A percentile compares a stretch with the other conserved stretches of the same genome.
Evolutionary conservation across 1,140 invertebrate genomes (phyloP).

Genomic region (Steinernema khuongi): DNA sequence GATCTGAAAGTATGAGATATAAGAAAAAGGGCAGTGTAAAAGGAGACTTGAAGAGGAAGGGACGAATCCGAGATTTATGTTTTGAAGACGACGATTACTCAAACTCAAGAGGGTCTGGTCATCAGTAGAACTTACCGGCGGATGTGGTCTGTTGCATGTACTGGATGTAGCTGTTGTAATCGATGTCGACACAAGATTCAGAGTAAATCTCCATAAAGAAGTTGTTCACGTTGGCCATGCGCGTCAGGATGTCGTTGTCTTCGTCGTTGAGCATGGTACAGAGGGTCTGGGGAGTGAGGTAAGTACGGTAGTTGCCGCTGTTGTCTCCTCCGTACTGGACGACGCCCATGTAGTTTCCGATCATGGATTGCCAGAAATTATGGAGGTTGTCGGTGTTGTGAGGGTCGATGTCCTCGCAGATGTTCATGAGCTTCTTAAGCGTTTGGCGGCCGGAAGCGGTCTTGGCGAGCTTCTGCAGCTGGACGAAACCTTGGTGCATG

Average conservation of each 20-base stretch:
- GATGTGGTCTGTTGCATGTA: conserved; percentile 24
- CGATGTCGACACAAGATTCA: conserved; percentile 34
- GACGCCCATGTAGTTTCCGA: conserved; percentile 33
- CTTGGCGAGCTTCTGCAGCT: conserved; percentile 27
- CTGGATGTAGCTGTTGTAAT: conserved; percentile 30
- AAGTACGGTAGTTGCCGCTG: conserved; percentile 16
- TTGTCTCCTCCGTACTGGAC: conserved; percentile 37
- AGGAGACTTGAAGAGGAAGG: background rate
- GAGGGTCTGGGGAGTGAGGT: conserved; percentile 19
- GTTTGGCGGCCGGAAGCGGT: conserved; percentile 26
- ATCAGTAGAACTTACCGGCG: conserved; percentile 21
- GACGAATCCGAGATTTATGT: too few relatives aligned
- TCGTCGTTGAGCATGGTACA: conserved; percentile 21
- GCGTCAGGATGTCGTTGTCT: background rate
- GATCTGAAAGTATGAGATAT: conserved; percentile 33
- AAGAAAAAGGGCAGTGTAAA: background rate
- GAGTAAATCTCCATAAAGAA: conserved; percentile 23
- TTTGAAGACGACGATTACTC: too few relatives aligned
- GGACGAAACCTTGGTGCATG: conserved; percentile 25
- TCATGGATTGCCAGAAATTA: conserved; percentile 37
- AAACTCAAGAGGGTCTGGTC: too few relatives aligned
- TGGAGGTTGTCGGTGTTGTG: conserved; percentile 17
- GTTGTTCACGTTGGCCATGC: conserved; percentile 25
- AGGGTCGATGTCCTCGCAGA: conserved; percentile 31
- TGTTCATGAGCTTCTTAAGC: conserved; percentile 26